These are phyloP conservation scores for Vombatus ursinus DNA, from an alignment of 2,113 vertebrate species.

Conservation along the genomic window DNA sequence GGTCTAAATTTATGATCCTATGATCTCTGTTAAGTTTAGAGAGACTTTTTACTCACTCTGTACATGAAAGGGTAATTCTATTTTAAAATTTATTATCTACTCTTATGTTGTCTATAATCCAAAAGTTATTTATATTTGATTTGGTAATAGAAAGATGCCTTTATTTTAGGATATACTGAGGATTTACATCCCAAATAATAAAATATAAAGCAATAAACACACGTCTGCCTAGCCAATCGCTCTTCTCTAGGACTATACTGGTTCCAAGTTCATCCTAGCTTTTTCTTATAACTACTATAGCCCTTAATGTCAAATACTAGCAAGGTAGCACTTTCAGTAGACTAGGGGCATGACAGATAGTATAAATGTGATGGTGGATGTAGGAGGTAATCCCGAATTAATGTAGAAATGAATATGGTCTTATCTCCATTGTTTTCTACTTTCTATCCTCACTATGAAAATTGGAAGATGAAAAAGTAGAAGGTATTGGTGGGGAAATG, in stretches of 20 bases:
- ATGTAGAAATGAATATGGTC: neutral
- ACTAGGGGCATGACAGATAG: neutral
- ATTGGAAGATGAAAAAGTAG: neutral
- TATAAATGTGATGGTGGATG: neutral
- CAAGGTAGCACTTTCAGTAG: neutral
- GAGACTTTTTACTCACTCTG: neutral
- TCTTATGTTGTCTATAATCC: neutral
- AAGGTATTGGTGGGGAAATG: neutral
- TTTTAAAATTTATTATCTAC: neutral
- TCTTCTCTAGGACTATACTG: neutral
- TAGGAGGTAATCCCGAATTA: neutral
- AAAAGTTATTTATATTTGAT: neutral
- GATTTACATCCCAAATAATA: neutral
- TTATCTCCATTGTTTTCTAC: neutral
- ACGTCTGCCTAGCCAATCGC: neutral
- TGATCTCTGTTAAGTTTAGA: neutral
- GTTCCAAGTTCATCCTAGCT: neutral
- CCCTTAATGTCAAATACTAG: neutral
- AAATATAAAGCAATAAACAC: neutral
- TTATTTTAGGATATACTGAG: neutral
- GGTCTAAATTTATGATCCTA: neutral
- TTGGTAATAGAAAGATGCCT: neutral
- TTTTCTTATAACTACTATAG: neutral
- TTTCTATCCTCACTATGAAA: conserved; percentile 1
- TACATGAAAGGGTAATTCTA: neutral